Conservation (phyloP, 2,888 invertebrate species). For the Lydus trimaculatus region DNA sequence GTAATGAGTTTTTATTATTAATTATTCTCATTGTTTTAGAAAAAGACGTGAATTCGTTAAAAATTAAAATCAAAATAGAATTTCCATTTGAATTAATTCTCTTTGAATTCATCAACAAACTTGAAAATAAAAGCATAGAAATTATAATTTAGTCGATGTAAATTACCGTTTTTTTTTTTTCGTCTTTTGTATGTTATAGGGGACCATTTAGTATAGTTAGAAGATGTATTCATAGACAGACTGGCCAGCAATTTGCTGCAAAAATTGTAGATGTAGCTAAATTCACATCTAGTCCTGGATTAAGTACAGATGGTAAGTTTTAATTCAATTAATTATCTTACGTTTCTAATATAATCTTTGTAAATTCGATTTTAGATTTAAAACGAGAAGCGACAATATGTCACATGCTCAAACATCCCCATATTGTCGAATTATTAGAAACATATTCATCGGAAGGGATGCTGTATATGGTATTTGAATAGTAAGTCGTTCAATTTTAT, state of each 20-base stretch:
- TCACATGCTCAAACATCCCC: conserved; percentile 98
- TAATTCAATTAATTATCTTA: background rate
- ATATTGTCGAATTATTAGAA: conserved; percentile 97
- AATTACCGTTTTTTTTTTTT: no score
- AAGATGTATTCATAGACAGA: conserved; percentile 93
- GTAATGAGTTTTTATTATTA: background rate
- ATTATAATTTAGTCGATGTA: no score
- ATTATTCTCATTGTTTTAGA: background rate
- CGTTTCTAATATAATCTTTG: background rate
- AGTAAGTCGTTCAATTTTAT: conserved; percentile 70
- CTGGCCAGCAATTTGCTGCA: conserved; percentile 95
- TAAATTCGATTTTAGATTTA: conserved; percentile 75
- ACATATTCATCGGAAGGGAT: conserved; percentile 99
- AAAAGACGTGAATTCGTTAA: background rate
- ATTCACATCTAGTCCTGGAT: conserved; percentile 95
- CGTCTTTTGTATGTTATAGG: conserved; percentile 67
- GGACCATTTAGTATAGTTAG: conserved; percentile 97
- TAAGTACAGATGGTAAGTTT: conserved; percentile 88
- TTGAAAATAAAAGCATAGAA: no score
- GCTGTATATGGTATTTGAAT: conserved; percentile 99
- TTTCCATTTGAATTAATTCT: background rate
- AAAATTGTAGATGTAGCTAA: conserved; percentile 98
- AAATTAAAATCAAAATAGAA: background rate
- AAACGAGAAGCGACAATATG: conserved; percentile 99
- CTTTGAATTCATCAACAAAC: background rate